These are phyloP conservation scores for Urocitellus parryii DNA, from an alignment of 2,113 vertebrate genomes.

Conservation along the genomic window DNA sequence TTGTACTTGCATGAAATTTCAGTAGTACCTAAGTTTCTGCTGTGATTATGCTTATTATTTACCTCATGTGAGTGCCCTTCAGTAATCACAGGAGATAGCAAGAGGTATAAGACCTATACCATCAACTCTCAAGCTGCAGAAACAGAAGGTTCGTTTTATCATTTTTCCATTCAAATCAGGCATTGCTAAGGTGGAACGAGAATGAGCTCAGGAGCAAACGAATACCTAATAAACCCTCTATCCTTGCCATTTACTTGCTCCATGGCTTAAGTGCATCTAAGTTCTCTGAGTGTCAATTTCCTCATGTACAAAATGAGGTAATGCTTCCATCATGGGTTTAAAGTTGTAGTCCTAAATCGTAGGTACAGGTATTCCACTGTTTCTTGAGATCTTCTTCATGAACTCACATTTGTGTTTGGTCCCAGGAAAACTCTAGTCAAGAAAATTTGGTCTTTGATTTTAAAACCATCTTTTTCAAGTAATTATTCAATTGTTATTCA, in stretches of 20 bases:
- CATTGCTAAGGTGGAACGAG: not conserved
- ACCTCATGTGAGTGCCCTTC: not conserved
- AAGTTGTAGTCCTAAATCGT: not conserved
- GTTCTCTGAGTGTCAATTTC: constrained; percentile 14
- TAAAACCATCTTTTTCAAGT: not conserved
- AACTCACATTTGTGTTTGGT: not conserved
- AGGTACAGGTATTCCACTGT: too few relatives aligned
- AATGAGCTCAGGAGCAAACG: not conserved
- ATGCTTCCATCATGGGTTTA: not conserved
- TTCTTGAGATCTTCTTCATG: too few relatives aligned
- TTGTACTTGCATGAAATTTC: constrained; percentile 21
- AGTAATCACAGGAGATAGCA: not conserved
- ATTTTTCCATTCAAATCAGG: not conserved
- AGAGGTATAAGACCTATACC: not conserved
- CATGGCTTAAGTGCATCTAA: not conserved
- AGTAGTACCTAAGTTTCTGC: not conserved
- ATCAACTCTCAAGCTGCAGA: not conserved
- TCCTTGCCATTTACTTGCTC: not conserved
- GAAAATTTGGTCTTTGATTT: not conserved
- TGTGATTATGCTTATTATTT: not conserved
- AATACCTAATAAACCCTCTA: not conserved
- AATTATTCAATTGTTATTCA: not conserved
- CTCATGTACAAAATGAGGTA: not conserved
- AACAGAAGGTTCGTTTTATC: not conserved
- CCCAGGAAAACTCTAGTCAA: not conserved